phyloP scores from a whole-genome alignment of 37 sponge, comb jelly and placozoan genomes.

The Bolinopsis microptera region DNA sequence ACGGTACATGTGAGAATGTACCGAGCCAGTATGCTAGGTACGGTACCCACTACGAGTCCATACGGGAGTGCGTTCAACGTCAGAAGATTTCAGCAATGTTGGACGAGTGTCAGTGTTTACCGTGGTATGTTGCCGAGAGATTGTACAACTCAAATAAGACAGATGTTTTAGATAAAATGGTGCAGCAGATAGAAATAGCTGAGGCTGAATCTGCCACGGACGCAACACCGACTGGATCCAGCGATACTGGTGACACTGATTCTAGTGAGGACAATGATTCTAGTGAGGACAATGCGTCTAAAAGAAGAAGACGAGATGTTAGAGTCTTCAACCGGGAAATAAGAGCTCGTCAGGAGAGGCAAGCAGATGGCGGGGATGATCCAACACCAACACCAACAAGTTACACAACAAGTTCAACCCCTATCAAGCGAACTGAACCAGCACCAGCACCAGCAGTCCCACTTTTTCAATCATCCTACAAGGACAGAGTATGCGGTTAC shows the following conservation, averaged over 20 bases:
- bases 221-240: neutral
- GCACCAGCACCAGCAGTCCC: neutral
- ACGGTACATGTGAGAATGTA: slow-evolving; percentile 37
- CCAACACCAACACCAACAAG: neutral
- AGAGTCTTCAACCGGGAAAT: neutral
- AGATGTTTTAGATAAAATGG: neutral
- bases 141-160: neutral
- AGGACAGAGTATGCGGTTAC: neutral
- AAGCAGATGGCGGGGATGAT: neutral
- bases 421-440: neutral
- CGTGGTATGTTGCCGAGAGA: slow-evolving; percentile 50
- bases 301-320: neutral
- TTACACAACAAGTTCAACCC: neutral
- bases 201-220: neutral
- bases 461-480: neutral
- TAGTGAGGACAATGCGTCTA: neutral
- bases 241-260: neutral
- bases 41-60: neutral
- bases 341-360: neutral
- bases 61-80: slow-evolving; percentile 27
- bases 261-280: neutral
- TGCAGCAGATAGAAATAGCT: neutral
- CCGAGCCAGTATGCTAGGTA: neutral
- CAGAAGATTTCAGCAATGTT: slow-evolving; percentile 8
- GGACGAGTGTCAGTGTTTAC: neutral